Conservation (phyloP, 2,113 vertebrate species). For the Nothobranchius furzeri region DNA sequence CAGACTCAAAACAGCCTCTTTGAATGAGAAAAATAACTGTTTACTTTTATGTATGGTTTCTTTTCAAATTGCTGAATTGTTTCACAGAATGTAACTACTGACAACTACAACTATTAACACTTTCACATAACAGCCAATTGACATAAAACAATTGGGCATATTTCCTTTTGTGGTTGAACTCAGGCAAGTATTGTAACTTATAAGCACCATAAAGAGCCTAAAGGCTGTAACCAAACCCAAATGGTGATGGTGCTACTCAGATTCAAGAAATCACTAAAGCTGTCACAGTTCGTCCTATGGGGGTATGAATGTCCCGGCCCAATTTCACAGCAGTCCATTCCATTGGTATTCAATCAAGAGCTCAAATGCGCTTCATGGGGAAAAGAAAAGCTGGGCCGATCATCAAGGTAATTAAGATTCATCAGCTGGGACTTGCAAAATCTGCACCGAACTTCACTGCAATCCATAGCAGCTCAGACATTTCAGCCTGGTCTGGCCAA, state of each 20-base stretch:
- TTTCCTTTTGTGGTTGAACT: not conserved
- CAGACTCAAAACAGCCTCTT: too few relatives aligned
- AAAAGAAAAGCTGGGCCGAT: constrained; percentile 1
- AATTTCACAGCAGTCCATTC: not conserved
- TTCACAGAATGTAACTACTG: too few relatives aligned
- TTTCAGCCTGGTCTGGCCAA: not conserved
- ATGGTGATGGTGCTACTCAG: fast-evolving
- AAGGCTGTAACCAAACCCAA: not conserved
- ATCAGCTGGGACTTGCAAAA: not conserved
- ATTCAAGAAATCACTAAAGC: not conserved
- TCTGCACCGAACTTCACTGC: not conserved
- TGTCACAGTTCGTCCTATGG: not conserved
- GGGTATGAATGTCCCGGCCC: not conserved
- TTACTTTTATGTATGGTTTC: too few relatives aligned
- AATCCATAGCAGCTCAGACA: not conserved
- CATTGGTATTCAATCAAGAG: not conserved
- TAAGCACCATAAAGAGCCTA: not conserved
- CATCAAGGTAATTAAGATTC: constrained; percentile 10
- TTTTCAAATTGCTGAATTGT: not conserved
- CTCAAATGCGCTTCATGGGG: not conserved
- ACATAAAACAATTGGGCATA: not conserved
- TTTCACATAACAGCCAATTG: constrained; percentile 12
- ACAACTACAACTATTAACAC: not conserved
- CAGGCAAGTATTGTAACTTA: not conserved
- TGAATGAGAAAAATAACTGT: too few relatives aligned